Conservation (phyloP, 1,140 invertebrate species). For the Microplitis demolitor region DNA sequence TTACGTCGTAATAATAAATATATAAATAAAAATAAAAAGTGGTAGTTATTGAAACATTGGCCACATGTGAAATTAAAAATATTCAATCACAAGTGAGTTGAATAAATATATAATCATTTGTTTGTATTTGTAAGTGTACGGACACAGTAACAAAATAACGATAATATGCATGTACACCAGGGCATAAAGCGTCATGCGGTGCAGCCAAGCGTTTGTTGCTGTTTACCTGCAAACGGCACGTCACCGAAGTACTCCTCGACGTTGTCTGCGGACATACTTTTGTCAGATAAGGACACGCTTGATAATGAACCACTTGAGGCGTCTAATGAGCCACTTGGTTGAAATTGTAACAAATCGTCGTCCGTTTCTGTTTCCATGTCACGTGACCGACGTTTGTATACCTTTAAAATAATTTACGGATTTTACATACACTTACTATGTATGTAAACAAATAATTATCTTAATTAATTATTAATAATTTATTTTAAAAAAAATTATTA, state of each 20-base stretch:
- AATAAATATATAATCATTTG: slow-evolving; percentile 30
- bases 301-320: slow-evolving; percentile 68
- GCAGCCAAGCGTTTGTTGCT: slow-evolving; percentile 62
- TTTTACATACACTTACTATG: not conserved
- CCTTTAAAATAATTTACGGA: slow-evolving; percentile 58
- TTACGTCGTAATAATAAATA: no score
- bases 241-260: slow-evolving; percentile 86
- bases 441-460: not conserved
- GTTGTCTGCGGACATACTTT: slow-evolving; percentile 81
- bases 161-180: slow-evolving; percentile 60
- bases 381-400: slow-evolving; percentile 78
- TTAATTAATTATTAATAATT: not conserved
- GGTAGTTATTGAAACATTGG: no score
- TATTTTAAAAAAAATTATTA: no score
- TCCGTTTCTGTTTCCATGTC: slow-evolving; percentile 80
- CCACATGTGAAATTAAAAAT: no score
- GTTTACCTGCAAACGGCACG: slow-evolving; percentile 84
- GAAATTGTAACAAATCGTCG: slow-evolving; percentile 67
- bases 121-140: slow-evolving; percentile 28
- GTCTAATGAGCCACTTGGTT: slow-evolving; percentile 60
- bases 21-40: no score
- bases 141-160: slow-evolving; percentile 56
- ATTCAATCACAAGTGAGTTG: no score
- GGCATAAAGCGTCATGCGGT: slow-evolving; percentile 63
- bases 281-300: slow-evolving; percentile 73